Percentiles rank a stretch among this genome's conserved stretches.
Evolutionary conservation across 2,888 invertebrate species (phyloP).

Genomic region (Chrysolina haemoptera): DNA sequence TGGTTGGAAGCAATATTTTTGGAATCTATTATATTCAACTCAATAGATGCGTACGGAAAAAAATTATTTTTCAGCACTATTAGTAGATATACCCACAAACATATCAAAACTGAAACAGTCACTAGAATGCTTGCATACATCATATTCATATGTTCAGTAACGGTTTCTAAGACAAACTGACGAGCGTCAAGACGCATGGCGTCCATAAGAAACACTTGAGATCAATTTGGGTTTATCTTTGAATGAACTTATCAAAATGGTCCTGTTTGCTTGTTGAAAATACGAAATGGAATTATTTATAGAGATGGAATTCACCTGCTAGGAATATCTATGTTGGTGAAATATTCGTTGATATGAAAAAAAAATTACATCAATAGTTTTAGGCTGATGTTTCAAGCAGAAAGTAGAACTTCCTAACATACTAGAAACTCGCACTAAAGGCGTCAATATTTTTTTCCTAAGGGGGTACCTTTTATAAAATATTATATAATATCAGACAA

Average conservation of each 20-base stretch:
- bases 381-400: no score
- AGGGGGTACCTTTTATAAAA: no score
- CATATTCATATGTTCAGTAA: conserved; percentile 21
- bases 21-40: conserved; percentile 53
- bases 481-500: no score
- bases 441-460: no score
- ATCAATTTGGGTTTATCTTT: conserved; percentile 61
- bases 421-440: no score
- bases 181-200: conserved; percentile 59
- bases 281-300: conserved; percentile 40
- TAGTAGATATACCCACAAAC: conserved; percentile 55
- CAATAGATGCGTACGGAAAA: conserved; percentile 48
- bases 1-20: conserved; percentile 36
- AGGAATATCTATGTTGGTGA: background rate
- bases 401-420: no score
- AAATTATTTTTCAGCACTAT: conserved; percentile 50
- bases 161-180: conserved; percentile 35
- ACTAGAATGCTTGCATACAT: conserved; percentile 52
- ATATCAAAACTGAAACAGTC: conserved; percentile 52
- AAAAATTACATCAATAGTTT: no score
- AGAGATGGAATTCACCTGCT: conserved; percentile 34
- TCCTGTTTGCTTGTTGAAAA: conserved; percentile 40
- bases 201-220: conserved; percentile 62
- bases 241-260: conserved; percentile 47
- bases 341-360: no score